Evolutionary conservation across 2,888 invertebrate genomes (phyloP), one percentile per base, ranked within the genome.

Genomic region (Amiota minor): DNA sequence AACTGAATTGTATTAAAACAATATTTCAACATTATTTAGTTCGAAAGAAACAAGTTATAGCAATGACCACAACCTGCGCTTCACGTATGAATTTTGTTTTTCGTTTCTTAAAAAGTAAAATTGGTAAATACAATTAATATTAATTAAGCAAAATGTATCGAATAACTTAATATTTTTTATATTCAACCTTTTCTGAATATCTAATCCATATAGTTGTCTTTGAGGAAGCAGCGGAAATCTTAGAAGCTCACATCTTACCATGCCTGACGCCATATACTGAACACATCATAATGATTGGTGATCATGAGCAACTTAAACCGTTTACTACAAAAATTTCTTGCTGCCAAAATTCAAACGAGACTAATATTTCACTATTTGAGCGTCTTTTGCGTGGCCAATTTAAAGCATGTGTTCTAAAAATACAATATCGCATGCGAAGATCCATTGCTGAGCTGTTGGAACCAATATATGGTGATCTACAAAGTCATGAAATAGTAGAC

Each of bases 191-290:
- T n/a, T n/a, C n/a, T n/a, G n/a, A n/a, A n/a, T n/a, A 53, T 53
- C n/a, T 35, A 4, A 6, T 53, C 2, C 1, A 20, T 72, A 89
- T 87, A 93, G 95, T 95, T 0, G 92, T 95, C 45, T 94, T 97
- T 0, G 97, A 97, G 88, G 97, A 97, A 90, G 96, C 96, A 0
- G 96, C 96, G 0, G 96, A 97, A 90, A 94, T 97, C 0, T 88
- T 96, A 56, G 97, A 97, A 87, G 92, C 95, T 0, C 97, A 97
- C 85, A 92, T 96, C 16, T 90, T 96, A 0, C 93, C 95, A 0
- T 93, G 95, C 0, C 89, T 97, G 45, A 94, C 95, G 0, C 88
- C 91, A 45, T 89, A 92, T 68, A 95, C 95, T 80, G 91, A 96
- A 86, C 97, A 97, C 87, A 91, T 96, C 1, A 94, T 97, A 81